A percentile compares a stretch with the other conserved stretches of the same genome.
phyloP scores from a whole-genome alignment of 2,113 vertebrate species.

The Stigmatopora argus region DNA sequence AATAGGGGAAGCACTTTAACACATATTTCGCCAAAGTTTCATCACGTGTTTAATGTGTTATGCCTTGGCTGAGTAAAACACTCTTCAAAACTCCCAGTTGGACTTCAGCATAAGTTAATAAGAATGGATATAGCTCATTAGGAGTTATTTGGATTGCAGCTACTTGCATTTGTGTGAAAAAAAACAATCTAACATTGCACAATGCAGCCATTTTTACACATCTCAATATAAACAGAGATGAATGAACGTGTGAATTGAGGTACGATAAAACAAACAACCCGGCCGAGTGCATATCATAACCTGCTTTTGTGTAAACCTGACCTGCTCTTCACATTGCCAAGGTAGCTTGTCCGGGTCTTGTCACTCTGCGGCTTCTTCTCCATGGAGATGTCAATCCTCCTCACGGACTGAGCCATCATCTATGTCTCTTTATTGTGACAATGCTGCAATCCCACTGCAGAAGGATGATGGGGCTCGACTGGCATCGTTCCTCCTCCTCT shows the following conservation, averaged over 20 bases:
- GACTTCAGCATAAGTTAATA: not conserved
- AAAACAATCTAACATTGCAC: not conserved
- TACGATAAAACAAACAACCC: conserved; percentile 11
- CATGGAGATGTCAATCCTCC: conserved; percentile 44
- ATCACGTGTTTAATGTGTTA: too few relatives aligned
- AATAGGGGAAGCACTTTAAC: too few relatives aligned
- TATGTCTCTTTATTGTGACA: conserved; percentile 12
- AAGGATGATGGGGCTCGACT: conserved; percentile 36
- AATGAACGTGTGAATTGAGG: conserved; percentile 20
- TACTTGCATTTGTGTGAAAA: conserved; percentile 1
- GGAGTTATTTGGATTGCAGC: not conserved
- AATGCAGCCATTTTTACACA: conserved; percentile 1
- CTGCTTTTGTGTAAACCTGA: conserved; percentile 34
- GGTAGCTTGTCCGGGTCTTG: conserved; percentile 66
- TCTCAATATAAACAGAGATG: not conserved
- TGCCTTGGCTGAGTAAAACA: too few relatives aligned
- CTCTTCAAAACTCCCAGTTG: too few relatives aligned
- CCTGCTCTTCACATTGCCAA: conserved; percentile 73
- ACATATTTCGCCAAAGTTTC: too few relatives aligned
- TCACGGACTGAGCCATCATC: conserved; percentile 59
- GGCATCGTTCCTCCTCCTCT: conserved; percentile 53
- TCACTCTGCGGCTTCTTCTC: conserved; percentile 56
- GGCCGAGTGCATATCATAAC: conserved; percentile 30
- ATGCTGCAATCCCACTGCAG: conserved; percentile 8
- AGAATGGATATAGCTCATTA: not conserved